Conservation (phyloP, 2,888 invertebrate species). For the Xiphydria camelus region DNA sequence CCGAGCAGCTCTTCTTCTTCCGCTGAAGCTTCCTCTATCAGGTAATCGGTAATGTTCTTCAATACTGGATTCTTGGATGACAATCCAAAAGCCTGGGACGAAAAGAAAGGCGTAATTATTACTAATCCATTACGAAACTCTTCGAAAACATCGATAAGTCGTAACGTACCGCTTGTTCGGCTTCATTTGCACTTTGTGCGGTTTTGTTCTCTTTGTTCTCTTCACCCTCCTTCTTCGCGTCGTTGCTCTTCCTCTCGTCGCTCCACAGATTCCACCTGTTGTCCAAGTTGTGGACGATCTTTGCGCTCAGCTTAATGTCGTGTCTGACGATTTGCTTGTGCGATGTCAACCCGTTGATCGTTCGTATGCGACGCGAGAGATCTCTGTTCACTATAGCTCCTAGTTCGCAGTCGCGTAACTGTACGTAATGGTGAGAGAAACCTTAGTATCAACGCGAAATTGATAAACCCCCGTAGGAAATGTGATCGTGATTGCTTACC, state of each 20-base stretch:
- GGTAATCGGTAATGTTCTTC: conserved; percentile 94
- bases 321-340: conserved; percentile 87
- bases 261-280: conserved; percentile 81
- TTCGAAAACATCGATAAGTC: background rate
- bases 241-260: conserved; percentile 56
- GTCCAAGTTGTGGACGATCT: conserved; percentile 89
- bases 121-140: background rate
- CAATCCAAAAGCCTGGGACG: conserved; percentile 66
- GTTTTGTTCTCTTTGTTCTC: conserved; percentile 35
- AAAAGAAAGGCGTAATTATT: conserved; percentile 7
- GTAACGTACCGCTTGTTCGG: conserved; percentile 46
- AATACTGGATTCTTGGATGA: conserved; percentile 90
- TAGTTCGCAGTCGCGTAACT: conserved; percentile 88
- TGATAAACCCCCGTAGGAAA: background rate
- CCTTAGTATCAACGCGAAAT: background rate
- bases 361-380: conserved; percentile 88
- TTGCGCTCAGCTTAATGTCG: conserved; percentile 90
- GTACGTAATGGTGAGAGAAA: conserved; percentile 52
- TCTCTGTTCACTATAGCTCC: conserved; percentile 97
- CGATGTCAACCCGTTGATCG: conserved; percentile 86
- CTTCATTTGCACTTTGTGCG: conserved; percentile 35
- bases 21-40: conserved; percentile 97
- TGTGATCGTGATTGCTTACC: too few relatives aligned
- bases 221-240: conserved; percentile 23
- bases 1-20: conserved; percentile 95